These are phyloP conservation scores for Hipparchia sbordonii DNA, from an alignment of 2,888 invertebrate genomes.

Conservation along the genomic window DNA sequence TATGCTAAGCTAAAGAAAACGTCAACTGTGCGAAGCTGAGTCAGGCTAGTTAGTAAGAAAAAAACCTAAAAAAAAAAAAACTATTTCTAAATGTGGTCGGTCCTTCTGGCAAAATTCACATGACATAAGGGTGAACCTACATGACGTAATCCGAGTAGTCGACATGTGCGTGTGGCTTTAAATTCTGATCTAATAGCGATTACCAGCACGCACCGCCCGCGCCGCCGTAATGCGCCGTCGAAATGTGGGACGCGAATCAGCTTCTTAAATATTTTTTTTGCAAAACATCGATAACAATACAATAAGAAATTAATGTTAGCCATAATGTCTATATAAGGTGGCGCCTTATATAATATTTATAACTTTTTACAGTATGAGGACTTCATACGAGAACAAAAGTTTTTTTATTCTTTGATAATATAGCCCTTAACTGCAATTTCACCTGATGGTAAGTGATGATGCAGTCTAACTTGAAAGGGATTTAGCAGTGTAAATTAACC, in stretches of 20 bases:
- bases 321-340: too few relatives aligned
- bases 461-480: too few relatives aligned
- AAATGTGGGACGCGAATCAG: slow-evolving; percentile 30
- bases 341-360: too few relatives aligned
- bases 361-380: too few relatives aligned
- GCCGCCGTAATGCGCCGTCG: slow-evolving; percentile 30
- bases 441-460: too few relatives aligned
- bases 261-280: background rate
- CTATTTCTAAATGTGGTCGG: background rate
- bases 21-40: too few relatives aligned
- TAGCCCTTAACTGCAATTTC: too few relatives aligned
- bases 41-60: background rate
- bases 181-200: slow-evolving; percentile 78
- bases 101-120: slow-evolving; percentile 5
- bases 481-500: too few relatives aligned
- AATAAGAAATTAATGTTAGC: too few relatives aligned
- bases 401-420: too few relatives aligned
- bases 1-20: too few relatives aligned
- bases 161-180: slow-evolving; percentile 77
- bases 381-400: too few relatives aligned
- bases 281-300: background rate
- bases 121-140: slow-evolving; percentile 46
- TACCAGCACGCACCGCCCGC: slow-evolving; percentile 62
- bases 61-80: background rate
- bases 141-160: slow-evolving; percentile 66